phyloP scores from a whole-genome alignment of 1,140 invertebrate genomes.

The Heliconius eleuchia region DNA sequence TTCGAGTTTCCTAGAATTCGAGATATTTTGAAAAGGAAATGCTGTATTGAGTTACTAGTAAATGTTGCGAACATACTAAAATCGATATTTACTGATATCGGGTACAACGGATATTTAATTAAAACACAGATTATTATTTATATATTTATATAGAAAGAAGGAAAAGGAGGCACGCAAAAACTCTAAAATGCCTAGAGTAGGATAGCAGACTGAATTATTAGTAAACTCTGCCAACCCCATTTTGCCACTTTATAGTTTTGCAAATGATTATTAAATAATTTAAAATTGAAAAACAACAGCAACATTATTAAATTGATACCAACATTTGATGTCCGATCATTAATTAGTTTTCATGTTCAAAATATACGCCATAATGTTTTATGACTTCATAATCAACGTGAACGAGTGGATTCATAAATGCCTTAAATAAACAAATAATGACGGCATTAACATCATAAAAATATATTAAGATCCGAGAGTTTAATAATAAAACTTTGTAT shows the following conservation, averaged over 20 bases:
- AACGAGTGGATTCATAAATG: not conserved
- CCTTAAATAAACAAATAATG: not conserved
- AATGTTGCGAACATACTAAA: not conserved
- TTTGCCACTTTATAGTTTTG: no score
- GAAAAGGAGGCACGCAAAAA: no score
- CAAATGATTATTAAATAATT: no score
- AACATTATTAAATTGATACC: no score
- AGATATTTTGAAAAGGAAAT: not conserved
- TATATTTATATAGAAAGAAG: no score
- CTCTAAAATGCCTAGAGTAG: no score
- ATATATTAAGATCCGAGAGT: constrained; percentile 17
- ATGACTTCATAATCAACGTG: not conserved
- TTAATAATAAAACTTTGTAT: constrained; percentile 37
- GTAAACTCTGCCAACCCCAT: no score
- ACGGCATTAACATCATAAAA: constrained; percentile 27
- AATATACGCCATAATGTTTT: not conserved
- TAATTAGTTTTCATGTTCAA: not conserved
- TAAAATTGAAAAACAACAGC: no score
- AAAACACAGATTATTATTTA: no score
- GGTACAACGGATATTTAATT: not conserved
- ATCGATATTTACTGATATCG: not conserved
- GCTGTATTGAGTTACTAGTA: not conserved
- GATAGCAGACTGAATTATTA: no score
- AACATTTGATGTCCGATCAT: not conserved
- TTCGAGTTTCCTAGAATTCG: not conserved